Evolutionary conservation across 2,113 vertebrate genomes (phyloP), one percentile per base, ranked within the genome.

Genomic region (Mobula hypostoma): DNA sequence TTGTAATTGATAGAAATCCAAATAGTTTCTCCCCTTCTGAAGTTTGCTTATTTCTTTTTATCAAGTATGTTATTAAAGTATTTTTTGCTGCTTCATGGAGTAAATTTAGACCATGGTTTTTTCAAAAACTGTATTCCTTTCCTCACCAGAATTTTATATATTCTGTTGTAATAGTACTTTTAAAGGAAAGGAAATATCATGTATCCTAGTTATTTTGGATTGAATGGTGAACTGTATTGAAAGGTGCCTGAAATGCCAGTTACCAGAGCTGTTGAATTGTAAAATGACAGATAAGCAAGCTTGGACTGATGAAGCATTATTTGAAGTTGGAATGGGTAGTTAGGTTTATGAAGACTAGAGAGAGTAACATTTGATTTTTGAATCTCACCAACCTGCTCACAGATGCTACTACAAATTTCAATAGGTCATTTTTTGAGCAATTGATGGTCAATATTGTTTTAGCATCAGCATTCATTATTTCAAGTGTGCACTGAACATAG

Each of bases 1-100:
- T 92, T 40, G n/a, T 58, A 68, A 21, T 92, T 92, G 63, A 72
- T 70, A 8, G 88, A 14, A 5, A 70, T 70, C 29, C 3, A 36
- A 66, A 70, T 36, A 29, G 36, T 70, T 92, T 68, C 14, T 68
- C 68, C 68, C 36, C 17, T 24, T 40, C 88, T 36, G 11, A 61
- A 92, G 88, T 29, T 92, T 70, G 88, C 24, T 92, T 68, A 17
- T 36, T 70, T 92, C 29, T 70, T 36, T 92, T 77, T 80, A 92
- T 63, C 88, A 92, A 72, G 32, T 40, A 19, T 92, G 17, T 40
- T 19, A 36, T 40, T 12, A 7, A 32, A 66, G 3, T 24, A 72
- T 70, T 92, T 36, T 68, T 15, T 4, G 63, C n/a, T 70, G 29
- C 19, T 66, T 58, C 5, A 11, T 24, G 5, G 14, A 91, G 29